Conservation (phyloP, 2,113 vertebrate species). For the Macquaria ambigua region DNA sequence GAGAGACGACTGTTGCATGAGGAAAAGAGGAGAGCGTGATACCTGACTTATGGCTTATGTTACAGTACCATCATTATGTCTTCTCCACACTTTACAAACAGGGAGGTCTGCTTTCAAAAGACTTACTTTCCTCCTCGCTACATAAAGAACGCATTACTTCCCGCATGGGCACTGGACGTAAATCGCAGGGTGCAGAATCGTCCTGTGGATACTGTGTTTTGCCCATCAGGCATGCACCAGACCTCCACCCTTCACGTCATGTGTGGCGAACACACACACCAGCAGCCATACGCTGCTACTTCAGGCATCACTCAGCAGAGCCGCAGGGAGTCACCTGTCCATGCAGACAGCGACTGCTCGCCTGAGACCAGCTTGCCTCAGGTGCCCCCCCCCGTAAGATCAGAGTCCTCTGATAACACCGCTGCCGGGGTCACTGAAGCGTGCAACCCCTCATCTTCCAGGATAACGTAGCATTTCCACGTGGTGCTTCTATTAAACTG, state of each 20-base stretch:
- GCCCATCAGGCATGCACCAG: not conserved
- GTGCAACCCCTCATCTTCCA: not conserved
- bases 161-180: not conserved
- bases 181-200: not conserved
- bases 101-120: no score
- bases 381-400: not conserved
- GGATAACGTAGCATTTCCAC: not conserved
- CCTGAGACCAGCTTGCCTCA: conserved; percentile 12
- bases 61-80: no score
- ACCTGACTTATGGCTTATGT: no score
- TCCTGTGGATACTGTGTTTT: not conserved
- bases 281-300: not conserved
- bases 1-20: no score
- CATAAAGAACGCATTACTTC: not conserved
- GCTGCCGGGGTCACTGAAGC: conserved; percentile 19
- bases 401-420: conserved; percentile 16
- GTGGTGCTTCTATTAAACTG: not conserved
- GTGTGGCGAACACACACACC: conserved; percentile 9
- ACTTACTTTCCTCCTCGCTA: not conserved
- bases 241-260: not conserved
- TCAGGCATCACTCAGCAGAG: conserved; percentile 13
- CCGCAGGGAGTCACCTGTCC: not conserved
- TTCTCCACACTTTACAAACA: no score
- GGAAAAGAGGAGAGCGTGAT: no score
- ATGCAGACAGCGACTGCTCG: conserved; percentile 33